Evolutionary conservation across 2,888 invertebrate genomes (phyloP), one percentile per base, ranked within the genome.

Genomic region (Salpingus planirostris): DNA sequence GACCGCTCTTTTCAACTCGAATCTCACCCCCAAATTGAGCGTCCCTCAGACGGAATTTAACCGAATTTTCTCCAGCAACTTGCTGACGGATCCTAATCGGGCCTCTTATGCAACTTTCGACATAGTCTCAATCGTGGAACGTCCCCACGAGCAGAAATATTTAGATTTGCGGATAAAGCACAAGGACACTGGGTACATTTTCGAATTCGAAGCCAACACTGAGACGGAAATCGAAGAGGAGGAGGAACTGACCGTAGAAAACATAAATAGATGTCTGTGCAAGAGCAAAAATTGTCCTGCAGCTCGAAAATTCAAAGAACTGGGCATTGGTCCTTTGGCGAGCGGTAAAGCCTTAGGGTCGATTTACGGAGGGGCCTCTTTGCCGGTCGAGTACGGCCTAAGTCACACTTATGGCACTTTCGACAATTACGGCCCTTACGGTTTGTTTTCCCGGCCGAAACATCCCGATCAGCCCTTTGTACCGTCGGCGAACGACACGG

Each of bases 321-420:
- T 48, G 28, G 65, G 65, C 12, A 54, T 65, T 7, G 65, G 65
- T 2, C 65, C 64, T 2, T 42, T 64, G 15, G 61, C 63, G 1
- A 57, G 44, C 2, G 55, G 55, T 5, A 46, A 49, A 31, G 55
- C 58, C 15, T 39, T 63, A 27, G 65, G 65, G 12, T 55, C 59
- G 1, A 10, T 62, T 10, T 50, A 52, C 24, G 40, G 40, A 1
- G 40, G 45, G n/a, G 40, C 50, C 2, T 43, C 52, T 15, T 47
- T 53, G 12, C 8, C 24, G 7, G 53, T 56, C 1, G 47, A 47
- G 2, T 61, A 61, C 36, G 60, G 59, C 1, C 21, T 59, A 22
- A 59, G 57, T 27, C 56, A 61, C 31, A 58, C 57, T 4, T 61
- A 61, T 27, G 61, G 61, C 13, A 52, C 46, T 4, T 43, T 59